A percentile compares a stretch with the other conserved stretches of the same genome.
These are phyloP conservation scores for Ateles fusciceps DNA, from an alignment of 2,797 vertebrate genomes.

Conservation along the genomic window DNA sequence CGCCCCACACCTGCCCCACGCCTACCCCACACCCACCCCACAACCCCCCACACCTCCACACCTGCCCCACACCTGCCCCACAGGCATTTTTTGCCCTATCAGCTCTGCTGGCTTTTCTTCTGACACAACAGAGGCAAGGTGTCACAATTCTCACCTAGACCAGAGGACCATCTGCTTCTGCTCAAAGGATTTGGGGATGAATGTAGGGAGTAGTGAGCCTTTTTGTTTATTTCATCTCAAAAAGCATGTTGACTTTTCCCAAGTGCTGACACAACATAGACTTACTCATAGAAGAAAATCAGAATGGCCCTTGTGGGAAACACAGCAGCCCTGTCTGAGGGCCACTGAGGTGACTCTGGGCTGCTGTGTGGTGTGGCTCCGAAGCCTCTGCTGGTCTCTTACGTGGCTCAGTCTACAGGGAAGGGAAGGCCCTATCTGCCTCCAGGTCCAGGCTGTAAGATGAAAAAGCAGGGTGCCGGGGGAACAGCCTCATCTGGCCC, in stretches of 20 bases:
- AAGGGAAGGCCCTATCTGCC: background rate
- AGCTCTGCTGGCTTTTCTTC: background rate
- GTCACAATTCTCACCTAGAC: background rate
- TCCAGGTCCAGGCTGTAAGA: background rate
- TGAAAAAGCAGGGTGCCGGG: background rate
- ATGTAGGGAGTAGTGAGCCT: background rate
- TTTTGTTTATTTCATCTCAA: background rate
- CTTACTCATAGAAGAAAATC: background rate
- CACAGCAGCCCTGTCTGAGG: too few species aligned
- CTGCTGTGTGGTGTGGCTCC: background rate
- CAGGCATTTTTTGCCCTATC: background rate
- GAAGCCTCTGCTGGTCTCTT: background rate
- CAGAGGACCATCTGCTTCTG: background rate
- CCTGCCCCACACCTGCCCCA: background rate
- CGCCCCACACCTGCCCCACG: accelerated
- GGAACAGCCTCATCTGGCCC: background rate
- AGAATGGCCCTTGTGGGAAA: background rate
- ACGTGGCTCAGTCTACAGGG: background rate
- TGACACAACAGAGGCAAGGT: background rate
- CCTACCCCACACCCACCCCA: background rate
- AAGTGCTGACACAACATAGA: background rate
- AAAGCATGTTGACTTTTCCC: background rate
- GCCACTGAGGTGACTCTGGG: too few species aligned
- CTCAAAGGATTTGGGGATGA: background rate
- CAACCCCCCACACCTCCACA: background rate